Evolutionary conservation across 2,888 invertebrate genomes (phyloP).

Genomic region (Epistrophe eligans): DNA sequence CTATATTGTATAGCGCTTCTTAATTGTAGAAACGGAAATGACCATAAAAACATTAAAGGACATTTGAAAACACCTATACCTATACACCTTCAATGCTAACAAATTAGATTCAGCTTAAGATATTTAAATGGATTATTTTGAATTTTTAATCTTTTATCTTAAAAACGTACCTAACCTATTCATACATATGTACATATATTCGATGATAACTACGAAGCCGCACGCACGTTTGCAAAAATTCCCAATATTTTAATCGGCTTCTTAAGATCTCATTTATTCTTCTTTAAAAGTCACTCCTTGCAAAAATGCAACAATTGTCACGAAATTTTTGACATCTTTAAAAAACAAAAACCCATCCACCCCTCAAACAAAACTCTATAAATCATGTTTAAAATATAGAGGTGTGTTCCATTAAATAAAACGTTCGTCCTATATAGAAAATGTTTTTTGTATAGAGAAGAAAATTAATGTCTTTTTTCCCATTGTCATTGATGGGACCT

Average conservation of each 20-base stretch:
- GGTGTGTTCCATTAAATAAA: slow-evolving; percentile 44
- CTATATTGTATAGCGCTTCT: no score
- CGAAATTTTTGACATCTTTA: slow-evolving; percentile 35
- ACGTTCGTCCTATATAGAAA: slow-evolving; percentile 25
- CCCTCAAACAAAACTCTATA: slow-evolving; percentile 34
- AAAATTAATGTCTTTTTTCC: slow-evolving; percentile 59
- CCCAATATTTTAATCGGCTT: background rate
- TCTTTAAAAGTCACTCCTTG: slow-evolving; percentile 57
- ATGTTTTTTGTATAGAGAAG: background rate
- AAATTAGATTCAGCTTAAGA: background rate
- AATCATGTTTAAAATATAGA: slow-evolving; percentile 8
- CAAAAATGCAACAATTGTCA: slow-evolving; percentile 27
- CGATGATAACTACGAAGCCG: background rate
- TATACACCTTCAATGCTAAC: background rate
- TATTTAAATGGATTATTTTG: background rate
- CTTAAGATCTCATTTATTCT: slow-evolving; percentile 22
- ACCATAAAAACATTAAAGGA: no score
- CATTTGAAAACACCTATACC: no score
- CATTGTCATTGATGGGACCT: slow-evolving; percentile 5
- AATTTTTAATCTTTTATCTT: background rate
- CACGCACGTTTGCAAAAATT: slow-evolving; percentile 1
- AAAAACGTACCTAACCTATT: no score
- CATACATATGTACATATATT: no score
- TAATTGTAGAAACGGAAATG: no score
- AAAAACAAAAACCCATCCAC: slow-evolving; percentile 51